Evolutionary conservation across 2,113 vertebrate genomes (phyloP), one percentile per base, ranked within the genome.

Genomic region (Cinclus cinclus): DNA sequence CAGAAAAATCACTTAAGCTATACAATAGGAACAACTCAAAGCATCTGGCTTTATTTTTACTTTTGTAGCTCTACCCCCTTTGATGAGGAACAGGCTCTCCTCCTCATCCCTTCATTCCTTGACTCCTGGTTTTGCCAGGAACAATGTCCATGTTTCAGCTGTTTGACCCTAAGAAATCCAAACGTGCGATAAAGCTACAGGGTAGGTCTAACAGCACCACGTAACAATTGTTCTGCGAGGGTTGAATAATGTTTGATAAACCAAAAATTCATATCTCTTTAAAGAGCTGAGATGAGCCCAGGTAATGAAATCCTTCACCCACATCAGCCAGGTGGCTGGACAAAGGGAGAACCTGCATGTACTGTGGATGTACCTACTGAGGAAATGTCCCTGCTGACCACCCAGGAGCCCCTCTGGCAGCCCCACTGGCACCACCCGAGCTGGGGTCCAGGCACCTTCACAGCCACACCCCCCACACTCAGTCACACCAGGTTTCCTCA

Each of bases 1-100:
- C 93, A 93, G 95, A 97, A 96, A 96, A 96, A 96, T 87, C 93
- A 93, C 92, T 96, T 95, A 89, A 90, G 80, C 88, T 84, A 21
- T 78, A 95, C 92, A 95, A 92, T 33, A 80, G 76, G 41, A 81
- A 80, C n/a, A 17, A 80, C 80, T 83, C 4, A 3, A 81, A 93
- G 90, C 90, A 93, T 88, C 69, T 90, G 88, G 73, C 60, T 96
- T 93, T 47, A 89, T 88, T 96, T 95, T 90, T 12, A 84, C 69
- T 92, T 93, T 60, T 79, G 74, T 81, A 75, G 77, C 76, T 91
- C 60, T 94, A 49, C 68, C 87, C 93, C 9, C 39, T 88, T 90
- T 86, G 88, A 83, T 79, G 79, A 95, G 90, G 52, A 90, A 58
- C 53, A 55, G 50, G 33, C 56, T 87, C 46, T 63, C 14, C 44